These are phyloP conservation scores for Rhyacophila evoluta DNA, from an alignment of 2,888 invertebrate species.

Conservation along the genomic window DNA sequence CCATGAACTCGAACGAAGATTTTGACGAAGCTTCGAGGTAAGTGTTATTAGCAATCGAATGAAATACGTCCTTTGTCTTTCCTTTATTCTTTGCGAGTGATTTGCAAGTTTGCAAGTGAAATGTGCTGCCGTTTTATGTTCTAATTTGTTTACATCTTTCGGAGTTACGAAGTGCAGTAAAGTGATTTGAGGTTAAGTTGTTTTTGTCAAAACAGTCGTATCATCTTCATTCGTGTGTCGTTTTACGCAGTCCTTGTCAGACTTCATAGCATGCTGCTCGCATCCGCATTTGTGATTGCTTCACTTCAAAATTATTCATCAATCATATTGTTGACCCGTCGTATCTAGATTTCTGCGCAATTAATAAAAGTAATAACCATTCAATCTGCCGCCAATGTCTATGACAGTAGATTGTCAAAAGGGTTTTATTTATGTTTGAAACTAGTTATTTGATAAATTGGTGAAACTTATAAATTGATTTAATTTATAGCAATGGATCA, in stretches of 20 bases:
- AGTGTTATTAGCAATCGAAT: conserved; percentile 53
- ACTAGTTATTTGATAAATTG: not conserved
- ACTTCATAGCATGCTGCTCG: conserved; percentile 43
- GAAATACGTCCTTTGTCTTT: conserved; percentile 46
- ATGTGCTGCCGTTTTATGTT: not conserved
- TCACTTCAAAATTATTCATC: not conserved
- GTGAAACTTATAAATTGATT: not conserved
- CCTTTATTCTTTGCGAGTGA: conserved; percentile 35
- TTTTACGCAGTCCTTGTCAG: conserved; percentile 37
- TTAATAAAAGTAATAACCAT: not conserved
- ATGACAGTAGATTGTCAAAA: not conserved
- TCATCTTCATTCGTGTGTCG: conserved; percentile 29
- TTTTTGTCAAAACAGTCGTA: conserved; percentile 40
- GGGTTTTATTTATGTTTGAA: not conserved
- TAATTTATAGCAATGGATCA: not conserved
- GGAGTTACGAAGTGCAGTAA: not conserved
- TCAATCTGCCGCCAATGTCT: not conserved
- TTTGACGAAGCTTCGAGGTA: conserved; percentile 72
- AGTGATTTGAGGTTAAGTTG: conserved; percentile 45
- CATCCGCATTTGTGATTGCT: not conserved
- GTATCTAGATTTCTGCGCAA: not conserved
- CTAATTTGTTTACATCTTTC: conserved; percentile 27
- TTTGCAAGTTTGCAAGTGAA: conserved; percentile 31
- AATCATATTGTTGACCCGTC: not conserved
- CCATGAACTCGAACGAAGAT: conserved; percentile 71